phyloP scores from a whole-genome alignment of 1,140 invertebrate genomes.

The Lucilia sericata region DNA sequence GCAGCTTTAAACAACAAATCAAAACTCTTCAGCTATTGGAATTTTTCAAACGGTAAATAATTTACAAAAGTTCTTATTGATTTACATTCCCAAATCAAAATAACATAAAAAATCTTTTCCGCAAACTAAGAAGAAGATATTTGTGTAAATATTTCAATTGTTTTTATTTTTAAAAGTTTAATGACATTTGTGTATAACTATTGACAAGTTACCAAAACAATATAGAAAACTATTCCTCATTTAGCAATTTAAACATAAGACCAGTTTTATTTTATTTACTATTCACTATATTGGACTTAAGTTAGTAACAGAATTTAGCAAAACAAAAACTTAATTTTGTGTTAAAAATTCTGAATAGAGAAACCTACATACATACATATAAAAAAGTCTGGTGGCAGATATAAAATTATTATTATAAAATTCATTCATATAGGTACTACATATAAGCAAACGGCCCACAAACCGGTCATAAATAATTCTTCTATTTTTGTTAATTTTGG shows the following conservation, averaged over 20 bases:
- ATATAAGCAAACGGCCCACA: background rate
- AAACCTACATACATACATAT: background rate
- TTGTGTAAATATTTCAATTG: background rate
- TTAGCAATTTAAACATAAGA: background rate
- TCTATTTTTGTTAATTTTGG: constrained; percentile 9
- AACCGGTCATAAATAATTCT: constrained; percentile 20
- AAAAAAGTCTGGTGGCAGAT: background rate
- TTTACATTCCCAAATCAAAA: too few species aligned
- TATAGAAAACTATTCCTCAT: too few species aligned
- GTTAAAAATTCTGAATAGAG: background rate
- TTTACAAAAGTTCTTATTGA: background rate
- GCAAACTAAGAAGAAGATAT: background rate
- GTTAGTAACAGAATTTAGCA: background rate
- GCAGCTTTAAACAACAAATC: too few species aligned
- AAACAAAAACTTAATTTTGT: background rate
- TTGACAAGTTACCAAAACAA: background rate
- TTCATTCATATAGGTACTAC: background rate
- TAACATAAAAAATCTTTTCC: too few species aligned
- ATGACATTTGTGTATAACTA: background rate
- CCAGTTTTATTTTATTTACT: background rate
- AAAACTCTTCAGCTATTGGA: too few species aligned
- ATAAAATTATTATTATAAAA: background rate
- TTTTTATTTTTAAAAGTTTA: background rate
- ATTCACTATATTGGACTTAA: background rate
- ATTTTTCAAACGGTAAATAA: background rate